Percentiles rank a stretch among this genome's conserved stretches.
These are phyloP conservation scores for Crotalus helleri DNA, from an alignment of 2,113 vertebrate genomes.

Conservation along the genomic window DNA sequence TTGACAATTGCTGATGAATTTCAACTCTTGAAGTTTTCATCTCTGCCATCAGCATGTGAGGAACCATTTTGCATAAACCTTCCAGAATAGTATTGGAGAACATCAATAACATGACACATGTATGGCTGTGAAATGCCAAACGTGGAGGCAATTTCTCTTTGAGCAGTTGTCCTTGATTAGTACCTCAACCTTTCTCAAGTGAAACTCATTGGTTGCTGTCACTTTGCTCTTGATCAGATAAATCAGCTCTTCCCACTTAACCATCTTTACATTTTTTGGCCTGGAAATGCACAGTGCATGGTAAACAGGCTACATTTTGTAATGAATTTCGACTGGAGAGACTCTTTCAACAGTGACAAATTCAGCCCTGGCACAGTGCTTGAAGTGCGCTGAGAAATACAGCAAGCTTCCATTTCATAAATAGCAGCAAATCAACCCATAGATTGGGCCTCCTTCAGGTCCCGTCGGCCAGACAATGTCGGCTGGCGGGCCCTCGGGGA, in stretches of 20 bases:
- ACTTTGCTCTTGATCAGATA: background rate
- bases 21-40: background rate
- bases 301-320: background rate
- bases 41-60: background rate
- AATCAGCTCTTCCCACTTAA: background rate
- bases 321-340: background rate
- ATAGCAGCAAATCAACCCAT: background rate
- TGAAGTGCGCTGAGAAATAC: background rate
- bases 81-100: background rate
- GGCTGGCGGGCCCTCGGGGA: no score
- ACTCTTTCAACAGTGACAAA: background rate
- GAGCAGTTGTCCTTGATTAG: background rate
- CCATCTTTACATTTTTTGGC: background rate
- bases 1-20: background rate
- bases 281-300: background rate
- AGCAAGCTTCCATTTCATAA: background rate
- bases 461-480: no score
- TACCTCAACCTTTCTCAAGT: background rate
- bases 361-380: background rate
- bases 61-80: background rate
- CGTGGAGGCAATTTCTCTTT: background rate
- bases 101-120: background rate
- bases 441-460: no score
- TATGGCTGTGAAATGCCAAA: background rate
- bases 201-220: background rate